Percentiles rank a stretch among this genome's conserved stretches.
These are phyloP conservation scores for Phortica okadai DNA, from an alignment of 2,888 invertebrate genomes.

Conservation along the genomic window DNA sequence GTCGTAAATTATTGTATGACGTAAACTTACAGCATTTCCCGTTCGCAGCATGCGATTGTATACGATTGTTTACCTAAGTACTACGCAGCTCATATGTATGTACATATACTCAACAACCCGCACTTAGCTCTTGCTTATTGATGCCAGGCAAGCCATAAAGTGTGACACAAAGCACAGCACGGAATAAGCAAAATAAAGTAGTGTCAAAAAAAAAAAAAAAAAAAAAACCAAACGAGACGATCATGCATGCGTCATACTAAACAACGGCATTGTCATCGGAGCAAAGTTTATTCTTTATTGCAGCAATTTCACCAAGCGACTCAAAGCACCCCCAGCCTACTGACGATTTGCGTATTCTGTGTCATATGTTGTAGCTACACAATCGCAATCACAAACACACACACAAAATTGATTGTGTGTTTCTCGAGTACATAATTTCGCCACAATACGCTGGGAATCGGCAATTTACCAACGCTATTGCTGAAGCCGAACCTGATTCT, in stretches of 20 bases:
- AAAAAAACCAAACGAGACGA: background rate
- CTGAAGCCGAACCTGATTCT: conserved; percentile 17
- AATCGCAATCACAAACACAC: background rate
- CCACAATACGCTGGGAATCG: background rate
- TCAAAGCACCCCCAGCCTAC: background rate
- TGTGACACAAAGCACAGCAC: background rate
- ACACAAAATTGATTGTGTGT: background rate
- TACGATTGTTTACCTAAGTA: background rate
- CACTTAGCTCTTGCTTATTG: background rate
- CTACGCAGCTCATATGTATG: background rate
- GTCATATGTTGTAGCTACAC: background rate
- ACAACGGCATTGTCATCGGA: background rate
- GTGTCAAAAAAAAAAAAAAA: background rate
- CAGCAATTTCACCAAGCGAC: conserved; percentile 24
- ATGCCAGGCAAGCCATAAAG: background rate
- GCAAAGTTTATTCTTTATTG: background rate
- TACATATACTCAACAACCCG: background rate
- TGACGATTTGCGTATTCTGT: conserved; percentile 2
- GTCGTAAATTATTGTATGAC: background rate
- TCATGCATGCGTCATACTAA: conserved; percentile 13
- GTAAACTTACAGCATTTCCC: conserved; percentile 6
- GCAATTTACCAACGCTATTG: background rate
- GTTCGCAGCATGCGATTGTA: background rate
- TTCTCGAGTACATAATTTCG: background rate
- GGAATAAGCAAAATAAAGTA: background rate